phyloP scores from a whole-genome alignment of 2,797 vertebrate genomes.

The Tarsius wallacei region DNA sequence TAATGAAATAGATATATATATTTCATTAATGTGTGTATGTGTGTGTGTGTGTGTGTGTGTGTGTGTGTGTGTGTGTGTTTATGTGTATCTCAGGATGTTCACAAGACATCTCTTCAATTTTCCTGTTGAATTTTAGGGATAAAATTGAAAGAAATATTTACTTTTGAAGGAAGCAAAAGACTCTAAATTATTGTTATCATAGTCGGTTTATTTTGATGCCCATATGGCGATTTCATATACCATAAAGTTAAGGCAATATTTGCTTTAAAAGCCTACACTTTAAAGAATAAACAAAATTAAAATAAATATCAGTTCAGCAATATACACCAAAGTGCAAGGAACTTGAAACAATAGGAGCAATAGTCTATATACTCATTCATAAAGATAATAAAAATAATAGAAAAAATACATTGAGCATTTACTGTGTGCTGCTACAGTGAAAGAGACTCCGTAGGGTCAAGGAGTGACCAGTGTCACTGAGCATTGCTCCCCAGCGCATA shows the following conservation, averaged over 20 bases:
- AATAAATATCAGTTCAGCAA: slow-evolving; percentile 22
- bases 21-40: no score
- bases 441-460: neutral
- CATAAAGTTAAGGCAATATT: neutral
- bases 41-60: no score
- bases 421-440: neutral
- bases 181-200: slow-evolving; percentile 37
- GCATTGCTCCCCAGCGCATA: neutral
- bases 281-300: slow-evolving; percentile 45
- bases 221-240: neutral
- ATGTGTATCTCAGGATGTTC: neutral
- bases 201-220: neutral
- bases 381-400: neutral
- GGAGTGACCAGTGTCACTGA: neutral
- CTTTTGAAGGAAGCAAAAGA: neutral
- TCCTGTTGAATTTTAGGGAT: slow-evolving; percentile 73
- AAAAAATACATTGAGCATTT: neutral
- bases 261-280: slow-evolving; percentile 32
- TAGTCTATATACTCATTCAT: neutral
- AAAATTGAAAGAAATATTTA: slow-evolving; percentile 73
- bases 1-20: slow-evolving; percentile 74
- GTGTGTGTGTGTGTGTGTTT: no score
- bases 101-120: slow-evolving; percentile 73
- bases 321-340: neutral
- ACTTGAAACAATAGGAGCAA: neutral